These are phyloP conservation scores for Lepidotrigona ventralis DNA, from an alignment of 1,140 invertebrate genomes.

Conservation along the genomic window DNA sequence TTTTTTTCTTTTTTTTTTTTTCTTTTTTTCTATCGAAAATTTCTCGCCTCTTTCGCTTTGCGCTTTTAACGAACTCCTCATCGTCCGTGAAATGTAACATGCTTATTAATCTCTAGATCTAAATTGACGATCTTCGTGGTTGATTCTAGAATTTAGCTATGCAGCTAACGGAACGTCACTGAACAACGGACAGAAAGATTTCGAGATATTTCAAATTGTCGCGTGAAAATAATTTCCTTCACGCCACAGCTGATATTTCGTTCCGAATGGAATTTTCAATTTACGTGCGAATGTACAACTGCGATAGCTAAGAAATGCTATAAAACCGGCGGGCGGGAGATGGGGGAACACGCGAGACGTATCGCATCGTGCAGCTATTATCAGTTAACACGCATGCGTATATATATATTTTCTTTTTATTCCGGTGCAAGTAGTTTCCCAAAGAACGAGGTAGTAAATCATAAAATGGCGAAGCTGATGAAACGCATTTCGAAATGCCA, in stretches of 20 bases:
- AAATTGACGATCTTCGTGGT: too few relatives aligned
- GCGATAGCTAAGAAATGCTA: background rate
- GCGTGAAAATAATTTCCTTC: background rate
- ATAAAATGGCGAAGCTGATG: conserved; percentile 59
- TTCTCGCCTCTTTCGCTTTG: background rate
- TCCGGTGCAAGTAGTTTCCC: conserved; percentile 26
- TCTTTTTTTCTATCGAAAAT: background rate
- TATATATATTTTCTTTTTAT: conserved; percentile 35
- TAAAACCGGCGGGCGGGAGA: background rate
- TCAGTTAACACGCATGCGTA: background rate
- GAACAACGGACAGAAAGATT: too few relatives aligned
- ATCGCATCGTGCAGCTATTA: background rate
- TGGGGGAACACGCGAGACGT: background rate
- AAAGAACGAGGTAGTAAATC: conserved; percentile 53
- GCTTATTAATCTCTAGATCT: too few relatives aligned
- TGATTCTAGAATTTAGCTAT: too few relatives aligned
- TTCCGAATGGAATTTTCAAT: background rate
- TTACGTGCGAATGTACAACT: background rate
- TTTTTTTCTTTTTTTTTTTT: conserved; percentile 25
- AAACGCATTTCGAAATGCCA: conserved; percentile 62
- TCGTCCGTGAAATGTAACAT: too few relatives aligned
- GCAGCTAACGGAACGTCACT: too few relatives aligned
- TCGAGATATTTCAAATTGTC: background rate
- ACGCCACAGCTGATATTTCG: background rate
- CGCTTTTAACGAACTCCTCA: too few relatives aligned